Conservation (phyloP, 2,113 vertebrate genomes). For the Podarcis cretensis region DNA sequence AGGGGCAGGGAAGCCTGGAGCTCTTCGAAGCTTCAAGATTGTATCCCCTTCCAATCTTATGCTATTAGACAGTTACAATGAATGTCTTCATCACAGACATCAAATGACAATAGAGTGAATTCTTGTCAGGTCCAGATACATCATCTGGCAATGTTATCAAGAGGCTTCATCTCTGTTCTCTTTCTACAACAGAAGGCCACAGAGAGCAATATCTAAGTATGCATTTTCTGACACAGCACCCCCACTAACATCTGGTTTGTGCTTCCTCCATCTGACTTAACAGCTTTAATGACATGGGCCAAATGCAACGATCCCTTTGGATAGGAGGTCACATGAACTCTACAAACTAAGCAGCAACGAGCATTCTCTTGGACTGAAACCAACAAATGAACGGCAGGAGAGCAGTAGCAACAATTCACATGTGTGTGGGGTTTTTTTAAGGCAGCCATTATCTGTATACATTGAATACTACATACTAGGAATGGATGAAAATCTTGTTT, state of each 20-base stretch:
- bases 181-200: not conserved
- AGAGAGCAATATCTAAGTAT: not conserved
- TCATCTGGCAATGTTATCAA: not conserved
- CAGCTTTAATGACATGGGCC: not conserved
- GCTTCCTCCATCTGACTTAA: not conserved
- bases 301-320: not conserved
- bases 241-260: not conserved
- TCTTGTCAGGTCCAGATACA: not conserved
- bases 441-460: not conserved
- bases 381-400: not conserved
- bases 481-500: not conserved
- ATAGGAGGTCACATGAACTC: not conserved
- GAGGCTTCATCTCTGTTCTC: not conserved
- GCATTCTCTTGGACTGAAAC: not conserved
- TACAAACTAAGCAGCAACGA: not conserved
- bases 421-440: not conserved
- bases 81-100: not conserved
- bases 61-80: not conserved
- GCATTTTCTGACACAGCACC: not conserved
- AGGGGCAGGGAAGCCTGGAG: not conserved
- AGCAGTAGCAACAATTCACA: not conserved
- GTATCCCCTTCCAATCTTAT: not conserved
- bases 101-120: not conserved
- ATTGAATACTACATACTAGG: not conserved
- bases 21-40: not conserved